Evolutionary conservation across 2,888 invertebrate genomes (phyloP).

Genomic region (Griposia aprilina): DNA sequence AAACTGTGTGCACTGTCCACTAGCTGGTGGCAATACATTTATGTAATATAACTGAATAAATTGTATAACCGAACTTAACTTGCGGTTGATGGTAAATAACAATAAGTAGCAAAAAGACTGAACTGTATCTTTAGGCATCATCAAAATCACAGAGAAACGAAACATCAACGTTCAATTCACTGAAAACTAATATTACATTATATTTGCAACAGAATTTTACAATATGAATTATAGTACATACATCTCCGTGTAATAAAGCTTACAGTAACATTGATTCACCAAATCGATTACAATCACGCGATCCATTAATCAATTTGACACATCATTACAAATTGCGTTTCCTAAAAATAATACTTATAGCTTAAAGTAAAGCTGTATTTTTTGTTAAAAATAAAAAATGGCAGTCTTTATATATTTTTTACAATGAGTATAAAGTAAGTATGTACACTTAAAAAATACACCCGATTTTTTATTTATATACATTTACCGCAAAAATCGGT

Average conservation of each 20-base stretch:
- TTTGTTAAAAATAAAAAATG: conserved; percentile 87
- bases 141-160: conserved; percentile 71
- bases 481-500: conserved; percentile 90
- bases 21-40: background rate
- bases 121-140: conserved; percentile 64
- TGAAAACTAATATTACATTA: conserved; percentile 63
- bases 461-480: conserved; percentile 87
- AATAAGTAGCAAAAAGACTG: conserved; percentile 56
- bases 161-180: conserved; percentile 66
- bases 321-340: conserved; percentile 60
- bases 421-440: conserved; percentile 81
- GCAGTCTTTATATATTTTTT: conserved; percentile 88
- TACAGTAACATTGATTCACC: conserved; percentile 65
- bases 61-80: background rate
- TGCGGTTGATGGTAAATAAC: background rate
- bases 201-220: conserved; percentile 64
- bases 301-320: conserved; percentile 56
- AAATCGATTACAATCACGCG: conserved; percentile 57
- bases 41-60: background rate
- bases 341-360: conserved; percentile 83
- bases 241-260: conserved; percentile 68
- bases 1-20: too few species aligned
- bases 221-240: conserved; percentile 60
- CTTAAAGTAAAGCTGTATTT: conserved; percentile 89
- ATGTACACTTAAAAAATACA: conserved; percentile 87